A percentile compares a stretch with the other conserved stretches of the same genome.
phyloP scores from a whole-genome alignment of 2,797 vertebrate species.

The Sciurus carolinensis region DNA sequence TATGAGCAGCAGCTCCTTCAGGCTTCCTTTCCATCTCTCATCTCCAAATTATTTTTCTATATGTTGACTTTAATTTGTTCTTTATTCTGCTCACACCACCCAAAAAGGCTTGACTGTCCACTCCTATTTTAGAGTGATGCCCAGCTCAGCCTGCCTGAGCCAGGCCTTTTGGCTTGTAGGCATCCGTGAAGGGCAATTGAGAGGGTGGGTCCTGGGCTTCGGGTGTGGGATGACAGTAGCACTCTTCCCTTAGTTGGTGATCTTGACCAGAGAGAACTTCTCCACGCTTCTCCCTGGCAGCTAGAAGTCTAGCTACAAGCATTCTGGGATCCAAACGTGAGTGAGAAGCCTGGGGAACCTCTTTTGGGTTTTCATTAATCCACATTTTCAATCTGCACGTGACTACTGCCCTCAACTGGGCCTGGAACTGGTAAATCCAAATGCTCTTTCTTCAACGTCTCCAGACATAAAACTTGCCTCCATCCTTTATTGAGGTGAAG shows the following conservation, averaged over 20 bases:
- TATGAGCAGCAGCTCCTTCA: neutral
- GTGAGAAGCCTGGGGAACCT: neutral
- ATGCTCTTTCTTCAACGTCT: neutral
- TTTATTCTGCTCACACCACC: neutral
- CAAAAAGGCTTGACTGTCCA: neutral
- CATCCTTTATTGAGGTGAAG: neutral
- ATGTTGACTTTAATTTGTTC: neutral
- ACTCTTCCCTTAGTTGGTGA: neutral
- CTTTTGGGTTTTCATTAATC: neutral
- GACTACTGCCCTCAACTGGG: neutral
- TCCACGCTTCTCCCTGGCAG: neutral
- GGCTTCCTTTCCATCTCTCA: neutral
- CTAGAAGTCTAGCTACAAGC: neutral
- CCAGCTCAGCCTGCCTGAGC: no score
- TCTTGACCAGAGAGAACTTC: neutral
- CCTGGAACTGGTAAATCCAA: neutral
- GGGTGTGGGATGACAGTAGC: rapidly evolving
- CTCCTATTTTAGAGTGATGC: neutral
- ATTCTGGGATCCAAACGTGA: neutral
- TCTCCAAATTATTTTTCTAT: neutral
- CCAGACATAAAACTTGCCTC: neutral
- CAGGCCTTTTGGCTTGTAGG: neutral
- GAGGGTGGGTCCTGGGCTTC: neutral
- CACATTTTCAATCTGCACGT: neutral
- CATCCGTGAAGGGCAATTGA: neutral